A percentile compares a stretch with the other conserved stretches of the same genome.
These are phyloP conservation scores for Mola mola DNA, from an alignment of 2,113 vertebrate species.

Conservation along the genomic window DNA sequence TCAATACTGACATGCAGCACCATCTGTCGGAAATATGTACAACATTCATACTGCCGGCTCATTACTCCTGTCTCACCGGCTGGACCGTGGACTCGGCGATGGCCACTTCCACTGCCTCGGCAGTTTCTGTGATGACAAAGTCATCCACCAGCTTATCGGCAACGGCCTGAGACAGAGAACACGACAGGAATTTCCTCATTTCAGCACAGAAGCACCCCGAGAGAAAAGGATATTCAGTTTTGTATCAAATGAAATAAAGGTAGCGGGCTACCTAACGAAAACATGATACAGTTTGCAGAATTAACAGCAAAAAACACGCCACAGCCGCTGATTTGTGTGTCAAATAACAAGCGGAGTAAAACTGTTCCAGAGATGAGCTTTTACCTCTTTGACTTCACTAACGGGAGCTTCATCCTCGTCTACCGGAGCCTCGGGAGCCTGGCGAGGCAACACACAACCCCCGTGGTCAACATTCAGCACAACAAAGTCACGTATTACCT, in stretches of 20 bases:
- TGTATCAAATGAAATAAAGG: background rate
- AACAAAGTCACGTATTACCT: no score
- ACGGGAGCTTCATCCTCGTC: slow-evolving; percentile 13
- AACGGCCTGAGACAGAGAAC: slow-evolving; percentile 1
- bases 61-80: slow-evolving; percentile 58
- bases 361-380: background rate
- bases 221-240: background rate
- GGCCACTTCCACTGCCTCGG: slow-evolving; percentile 25
- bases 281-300: background rate
- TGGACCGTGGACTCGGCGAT: slow-evolving; percentile 26
- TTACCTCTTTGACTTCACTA: slow-evolving; percentile 40
- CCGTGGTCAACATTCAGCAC: background rate
- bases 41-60: no score
- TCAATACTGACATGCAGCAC: no score
- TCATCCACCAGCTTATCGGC: slow-evolving; percentile 37
- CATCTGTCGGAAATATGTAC: no score
- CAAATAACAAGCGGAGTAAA: no score
- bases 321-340: no score
- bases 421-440: slow-evolving; percentile 37
- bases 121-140: slow-evolving; percentile 56
- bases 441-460: slow-evolving; percentile 8
- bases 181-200: background rate
- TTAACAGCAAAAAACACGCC: no score
- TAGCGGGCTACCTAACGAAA: background rate
- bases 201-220: no score